phyloP scores from a whole-genome alignment of 2,888 invertebrate genomes.

The Rhagonycha lutea region DNA sequence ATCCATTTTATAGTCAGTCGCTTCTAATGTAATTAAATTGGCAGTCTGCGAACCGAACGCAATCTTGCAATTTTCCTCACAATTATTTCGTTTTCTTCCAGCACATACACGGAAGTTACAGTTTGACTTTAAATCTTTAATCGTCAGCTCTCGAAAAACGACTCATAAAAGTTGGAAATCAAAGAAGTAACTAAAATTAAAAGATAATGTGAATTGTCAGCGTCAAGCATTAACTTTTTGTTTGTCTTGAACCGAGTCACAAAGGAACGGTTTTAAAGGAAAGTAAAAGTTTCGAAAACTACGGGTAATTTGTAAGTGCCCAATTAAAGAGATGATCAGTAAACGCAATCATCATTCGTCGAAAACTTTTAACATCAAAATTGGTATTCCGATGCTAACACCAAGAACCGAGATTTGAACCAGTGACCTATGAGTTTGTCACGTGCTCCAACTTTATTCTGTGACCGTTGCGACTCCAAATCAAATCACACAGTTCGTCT shows the following conservation, averaged over 20 bases:
- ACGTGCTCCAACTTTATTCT: conserved; percentile 43
- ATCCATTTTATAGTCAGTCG: conserved; percentile 24
- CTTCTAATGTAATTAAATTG: conserved; percentile 38
- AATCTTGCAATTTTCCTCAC: conserved; percentile 7
- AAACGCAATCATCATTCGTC: neutral
- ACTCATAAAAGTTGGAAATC: neutral
- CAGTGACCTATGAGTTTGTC: conserved; percentile 49
- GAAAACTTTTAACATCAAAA: conserved; percentile 31
- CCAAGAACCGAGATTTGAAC: conserved; percentile 40
- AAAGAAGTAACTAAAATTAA: conserved; percentile 12
- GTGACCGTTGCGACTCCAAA: conserved; percentile 42
- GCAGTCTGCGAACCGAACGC: conserved; percentile 23
- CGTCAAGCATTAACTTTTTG: conserved; percentile 17
- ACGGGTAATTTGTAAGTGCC: conserved; percentile 29
- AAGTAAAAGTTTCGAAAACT: conserved; percentile 14
- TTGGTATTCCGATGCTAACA: conserved; percentile 42
- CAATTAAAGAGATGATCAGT: conserved; percentile 24
- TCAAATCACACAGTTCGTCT: conserved; percentile 43
- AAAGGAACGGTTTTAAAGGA: neutral
- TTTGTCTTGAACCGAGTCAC: conserved; percentile 18
- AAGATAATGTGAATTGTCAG: conserved; percentile 14
- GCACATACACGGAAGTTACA: neutral
- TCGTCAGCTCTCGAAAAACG: neutral
- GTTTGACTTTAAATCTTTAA: neutral
- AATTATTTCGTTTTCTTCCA: neutral